These are phyloP conservation scores for Aquatica leii DNA, from an alignment of 2,888 invertebrate genomes.

Conservation along the genomic window DNA sequence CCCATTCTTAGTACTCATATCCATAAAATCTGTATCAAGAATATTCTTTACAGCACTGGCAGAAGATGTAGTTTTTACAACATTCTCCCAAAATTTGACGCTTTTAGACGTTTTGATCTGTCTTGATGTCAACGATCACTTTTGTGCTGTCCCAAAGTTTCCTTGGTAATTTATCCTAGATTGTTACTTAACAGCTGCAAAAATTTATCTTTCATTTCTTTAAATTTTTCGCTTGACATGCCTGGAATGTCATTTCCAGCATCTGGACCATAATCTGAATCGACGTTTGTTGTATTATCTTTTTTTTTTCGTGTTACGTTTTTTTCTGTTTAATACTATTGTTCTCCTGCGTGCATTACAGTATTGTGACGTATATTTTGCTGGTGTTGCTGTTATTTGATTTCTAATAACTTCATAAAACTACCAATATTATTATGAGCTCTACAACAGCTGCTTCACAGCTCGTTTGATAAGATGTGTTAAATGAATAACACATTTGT, in stretches of 20 bases:
- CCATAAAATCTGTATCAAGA: no score
- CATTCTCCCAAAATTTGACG: neutral
- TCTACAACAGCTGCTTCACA: neutral
- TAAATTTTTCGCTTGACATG: no score
- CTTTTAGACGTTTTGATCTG: neutral
- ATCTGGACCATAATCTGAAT: conserved; percentile 9
- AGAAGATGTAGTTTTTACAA: no score
- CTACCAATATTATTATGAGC: no score
- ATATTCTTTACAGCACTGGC: no score
- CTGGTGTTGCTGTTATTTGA: no score
- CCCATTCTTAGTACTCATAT: neutral
- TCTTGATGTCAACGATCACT: conserved; percentile 2
- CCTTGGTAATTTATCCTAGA: neutral
- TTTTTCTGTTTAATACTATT: neutral
- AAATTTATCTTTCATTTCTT: no score
- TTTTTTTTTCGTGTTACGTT: neutral
- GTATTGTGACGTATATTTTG: no score
- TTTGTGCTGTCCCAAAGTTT: neutral
- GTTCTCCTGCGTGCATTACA: neutral
- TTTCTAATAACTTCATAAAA: no score
- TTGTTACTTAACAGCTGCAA: no score
- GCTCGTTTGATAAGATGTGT: neutral
- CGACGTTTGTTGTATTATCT: neutral
- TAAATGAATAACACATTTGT: neutral
- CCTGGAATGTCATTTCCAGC: neutral